Conservation (phyloP, 2,888 invertebrate species). For the Zhengitettix transpicula region DNA sequence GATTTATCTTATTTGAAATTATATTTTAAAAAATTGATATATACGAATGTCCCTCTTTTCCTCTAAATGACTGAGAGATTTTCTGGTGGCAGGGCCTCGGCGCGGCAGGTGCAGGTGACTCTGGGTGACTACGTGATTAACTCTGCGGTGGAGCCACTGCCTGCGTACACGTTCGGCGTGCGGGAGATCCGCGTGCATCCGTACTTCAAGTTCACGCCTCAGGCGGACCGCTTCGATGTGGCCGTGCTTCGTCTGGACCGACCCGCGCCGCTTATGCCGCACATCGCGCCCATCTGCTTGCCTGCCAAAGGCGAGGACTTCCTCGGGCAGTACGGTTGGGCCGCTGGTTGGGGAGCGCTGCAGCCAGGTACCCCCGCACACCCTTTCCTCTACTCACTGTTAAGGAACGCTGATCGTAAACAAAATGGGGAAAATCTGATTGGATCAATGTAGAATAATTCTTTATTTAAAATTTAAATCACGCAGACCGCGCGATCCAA, state of each 20-base stretch:
- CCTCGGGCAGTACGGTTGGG: constrained; percentile 80
- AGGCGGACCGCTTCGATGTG: constrained; percentile 80
- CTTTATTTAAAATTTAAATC: no score
- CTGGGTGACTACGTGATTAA: constrained; percentile 87
- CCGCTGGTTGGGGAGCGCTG: constrained; percentile 85
- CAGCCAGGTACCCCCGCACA: constrained; percentile 42
- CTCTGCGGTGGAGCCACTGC: constrained; percentile 77
- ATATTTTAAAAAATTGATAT: no score
- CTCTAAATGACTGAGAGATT: neutral
- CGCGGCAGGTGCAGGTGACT: constrained; percentile 81
- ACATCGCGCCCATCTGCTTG: constrained; percentile 65
- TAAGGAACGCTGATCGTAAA: no score
- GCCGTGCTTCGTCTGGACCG: constrained; percentile 76
- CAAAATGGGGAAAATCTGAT: no score
- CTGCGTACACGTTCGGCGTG: constrained; percentile 86
- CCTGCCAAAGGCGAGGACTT: constrained; percentile 82
- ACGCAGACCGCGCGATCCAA: no score
- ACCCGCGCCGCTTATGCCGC: constrained; percentile 52
- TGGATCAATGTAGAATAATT: no score
- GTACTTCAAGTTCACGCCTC: constrained; percentile 82
- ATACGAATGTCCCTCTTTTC: no score
- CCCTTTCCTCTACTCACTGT: no score
- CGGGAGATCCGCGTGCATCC: constrained; percentile 80
- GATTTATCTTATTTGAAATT: no score
- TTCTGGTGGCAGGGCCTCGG: constrained; percentile 46